Evolutionary conservation across 2,113 vertebrate species (phyloP).

Genomic region (Lepus europaeus): DNA sequence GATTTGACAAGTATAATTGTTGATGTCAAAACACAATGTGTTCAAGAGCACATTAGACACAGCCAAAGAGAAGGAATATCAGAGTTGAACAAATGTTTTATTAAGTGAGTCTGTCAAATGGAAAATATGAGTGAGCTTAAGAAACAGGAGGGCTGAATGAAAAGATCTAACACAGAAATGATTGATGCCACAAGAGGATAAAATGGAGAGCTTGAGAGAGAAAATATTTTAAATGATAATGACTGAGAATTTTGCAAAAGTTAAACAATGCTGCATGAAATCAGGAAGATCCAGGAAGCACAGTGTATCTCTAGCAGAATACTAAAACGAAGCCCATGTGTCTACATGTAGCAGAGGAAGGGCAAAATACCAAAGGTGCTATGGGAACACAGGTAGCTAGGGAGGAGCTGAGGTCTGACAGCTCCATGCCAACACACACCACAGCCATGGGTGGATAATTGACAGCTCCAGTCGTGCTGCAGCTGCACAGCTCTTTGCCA

Average conservation of each 20-base stretch:
- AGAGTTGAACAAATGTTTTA: background rate
- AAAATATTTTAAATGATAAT: constrained; percentile 40
- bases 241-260: background rate
- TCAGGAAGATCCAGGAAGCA: background rate
- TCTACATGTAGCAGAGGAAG: background rate
- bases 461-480: no score
- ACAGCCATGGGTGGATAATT: no score
- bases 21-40: background rate
- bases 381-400: no score
- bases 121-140: background rate
- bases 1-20: background rate
- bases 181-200: background rate
- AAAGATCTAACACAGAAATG: background rate
- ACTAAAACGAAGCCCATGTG: background rate
- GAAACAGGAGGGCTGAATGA: background rate
- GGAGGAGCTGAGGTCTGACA: no score
- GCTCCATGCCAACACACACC: no score
- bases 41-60: background rate
- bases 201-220: background rate
- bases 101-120: background rate
- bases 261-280: background rate
- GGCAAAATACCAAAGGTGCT: background rate
- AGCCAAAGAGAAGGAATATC: background rate
- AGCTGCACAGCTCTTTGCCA: no score
- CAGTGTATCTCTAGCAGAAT: background rate